A percentile compares a stretch with the other conserved stretches of the same genome.
phyloP scores from a whole-genome alignment of 1,140 invertebrate genomes.

The Drosophila bocqueti region DNA sequence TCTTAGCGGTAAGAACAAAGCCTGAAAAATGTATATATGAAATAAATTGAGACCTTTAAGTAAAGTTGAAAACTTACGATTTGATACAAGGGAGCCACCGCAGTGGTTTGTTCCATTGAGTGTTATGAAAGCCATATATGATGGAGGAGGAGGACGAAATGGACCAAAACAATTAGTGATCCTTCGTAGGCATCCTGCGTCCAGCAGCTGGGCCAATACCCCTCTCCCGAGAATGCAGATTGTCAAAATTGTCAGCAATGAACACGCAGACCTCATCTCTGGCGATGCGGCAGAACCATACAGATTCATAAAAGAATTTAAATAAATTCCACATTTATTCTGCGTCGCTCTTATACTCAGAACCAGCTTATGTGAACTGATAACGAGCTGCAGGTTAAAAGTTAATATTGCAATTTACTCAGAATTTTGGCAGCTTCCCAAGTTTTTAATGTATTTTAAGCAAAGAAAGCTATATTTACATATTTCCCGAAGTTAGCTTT shows the following conservation, averaged over 20 bases:
- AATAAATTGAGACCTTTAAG: background rate
- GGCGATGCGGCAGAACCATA: background rate
- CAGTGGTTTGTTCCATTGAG: background rate
- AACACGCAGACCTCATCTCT: background rate
- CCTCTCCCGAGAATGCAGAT: background rate
- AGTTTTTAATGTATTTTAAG: too few species aligned
- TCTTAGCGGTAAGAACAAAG: background rate
- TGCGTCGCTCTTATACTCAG: background rate
- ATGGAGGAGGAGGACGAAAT: background rate
- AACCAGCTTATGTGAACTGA: background rate
- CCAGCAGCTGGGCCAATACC: background rate
- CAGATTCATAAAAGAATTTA: background rate
- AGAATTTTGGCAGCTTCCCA: background rate
- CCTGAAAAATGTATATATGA: background rate
- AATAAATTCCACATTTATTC: background rate
- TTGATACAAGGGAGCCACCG: background rate
- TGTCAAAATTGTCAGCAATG: background rate
- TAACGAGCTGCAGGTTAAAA: background rate
- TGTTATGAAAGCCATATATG: background rate
- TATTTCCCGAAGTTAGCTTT: too few species aligned
- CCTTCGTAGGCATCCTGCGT: too few species aligned
- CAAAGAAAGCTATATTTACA: too few species aligned
- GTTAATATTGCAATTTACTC: background rate
- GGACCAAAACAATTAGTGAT: background rate
- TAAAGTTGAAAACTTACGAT: background rate